phyloP scores from a whole-genome alignment of 2,888 invertebrate genomes.

The Orthosia cruda region DNA sequence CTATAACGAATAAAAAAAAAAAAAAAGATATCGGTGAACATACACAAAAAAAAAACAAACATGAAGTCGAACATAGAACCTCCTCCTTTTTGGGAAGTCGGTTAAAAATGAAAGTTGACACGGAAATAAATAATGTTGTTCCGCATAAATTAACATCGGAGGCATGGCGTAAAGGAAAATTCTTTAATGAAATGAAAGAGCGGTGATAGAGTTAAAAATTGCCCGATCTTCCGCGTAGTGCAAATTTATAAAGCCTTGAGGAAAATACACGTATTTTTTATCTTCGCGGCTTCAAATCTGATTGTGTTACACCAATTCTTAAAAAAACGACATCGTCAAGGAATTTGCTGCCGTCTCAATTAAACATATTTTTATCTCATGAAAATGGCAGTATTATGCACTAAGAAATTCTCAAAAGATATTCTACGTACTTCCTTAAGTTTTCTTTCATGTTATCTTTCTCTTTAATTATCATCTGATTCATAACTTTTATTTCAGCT shows the following conservation, averaged over 20 bases:
- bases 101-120: slow-evolving; percentile 45
- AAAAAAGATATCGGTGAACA: no score
- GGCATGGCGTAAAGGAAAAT: slow-evolving; percentile 26
- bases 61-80: no score
- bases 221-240: neutral
- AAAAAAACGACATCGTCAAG: neutral
- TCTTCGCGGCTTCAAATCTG: no score
- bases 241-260: neutral
- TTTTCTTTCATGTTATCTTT: neutral
- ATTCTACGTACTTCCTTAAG: neutral
- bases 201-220: slow-evolving; percentile 23
- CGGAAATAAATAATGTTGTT: slow-evolving; percentile 45
- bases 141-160: slow-evolving; percentile 43
- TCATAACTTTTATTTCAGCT: neutral
- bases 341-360: neutral
- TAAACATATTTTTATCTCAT: neutral
- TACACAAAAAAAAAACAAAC: no score
- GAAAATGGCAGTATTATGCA: neutral
- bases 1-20: no score
- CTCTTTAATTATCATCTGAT: neutral
- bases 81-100: no score
- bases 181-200: slow-evolving; percentile 45
- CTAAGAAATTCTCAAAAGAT: neutral
- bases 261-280: neutral
- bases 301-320: neutral